These are phyloP conservation scores for Metacarcinus magister DNA, from an alignment of 2,888 invertebrate genomes.

Conservation along the genomic window DNA sequence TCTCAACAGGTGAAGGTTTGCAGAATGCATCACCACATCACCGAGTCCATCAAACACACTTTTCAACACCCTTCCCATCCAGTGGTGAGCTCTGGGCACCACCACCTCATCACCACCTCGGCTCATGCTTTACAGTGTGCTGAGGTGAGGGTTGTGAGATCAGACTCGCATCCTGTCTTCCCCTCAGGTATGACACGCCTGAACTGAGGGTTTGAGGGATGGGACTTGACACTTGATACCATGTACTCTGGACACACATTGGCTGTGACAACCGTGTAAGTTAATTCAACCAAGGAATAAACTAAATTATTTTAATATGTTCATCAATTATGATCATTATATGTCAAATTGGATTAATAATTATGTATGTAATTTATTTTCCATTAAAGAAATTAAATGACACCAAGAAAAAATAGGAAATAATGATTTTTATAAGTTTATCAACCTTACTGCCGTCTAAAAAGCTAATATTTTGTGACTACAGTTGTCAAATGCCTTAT, in stretches of 20 bases:
- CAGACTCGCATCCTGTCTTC: no score
- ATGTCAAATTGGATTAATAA: no score
- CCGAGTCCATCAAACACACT: background rate
- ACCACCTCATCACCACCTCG: background rate
- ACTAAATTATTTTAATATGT: no score
- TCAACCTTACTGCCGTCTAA: background rate
- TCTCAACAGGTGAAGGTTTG: background rate
- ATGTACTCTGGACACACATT: no score
- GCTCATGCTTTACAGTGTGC: no score
- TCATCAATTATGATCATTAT: no score
- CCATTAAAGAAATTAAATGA: background rate
- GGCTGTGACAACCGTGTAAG: no score
- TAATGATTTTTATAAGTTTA: background rate
- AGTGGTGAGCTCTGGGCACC: background rate
- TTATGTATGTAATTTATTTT: background rate
- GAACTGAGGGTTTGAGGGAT: no score
- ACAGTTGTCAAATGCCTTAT: background rate
- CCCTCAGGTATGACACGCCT: no score
- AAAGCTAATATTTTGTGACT: background rate
- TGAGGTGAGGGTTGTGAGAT: no score
- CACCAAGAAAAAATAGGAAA: background rate
- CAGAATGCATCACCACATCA: background rate
- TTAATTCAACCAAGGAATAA: no score
- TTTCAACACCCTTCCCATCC: background rate
- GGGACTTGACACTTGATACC: no score